Evolutionary conservation across 2,888 invertebrate genomes (phyloP).

Genomic region (Schizaphis graminum): DNA sequence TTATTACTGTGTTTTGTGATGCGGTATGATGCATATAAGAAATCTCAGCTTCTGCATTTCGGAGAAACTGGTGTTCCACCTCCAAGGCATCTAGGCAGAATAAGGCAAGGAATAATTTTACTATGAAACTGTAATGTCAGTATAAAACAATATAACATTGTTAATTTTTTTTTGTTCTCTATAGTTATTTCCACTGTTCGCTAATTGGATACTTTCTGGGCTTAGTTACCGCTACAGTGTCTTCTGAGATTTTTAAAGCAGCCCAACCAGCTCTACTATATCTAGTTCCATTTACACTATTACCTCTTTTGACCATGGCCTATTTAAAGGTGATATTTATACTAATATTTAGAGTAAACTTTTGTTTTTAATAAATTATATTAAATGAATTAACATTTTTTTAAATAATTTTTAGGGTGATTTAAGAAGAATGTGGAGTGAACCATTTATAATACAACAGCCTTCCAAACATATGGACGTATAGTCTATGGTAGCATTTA

Average conservation of each 20-base stretch:
- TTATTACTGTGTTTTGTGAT: slow-evolving; percentile 94
- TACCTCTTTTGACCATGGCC: slow-evolving; percentile 97
- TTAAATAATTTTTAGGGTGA: slow-evolving; percentile 81
- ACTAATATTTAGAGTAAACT: background rate
- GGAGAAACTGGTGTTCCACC: slow-evolving; percentile 76
- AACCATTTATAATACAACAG: slow-evolving; percentile 89
- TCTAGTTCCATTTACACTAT: slow-evolving; percentile 96
- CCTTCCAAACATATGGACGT: slow-evolving; percentile 87
- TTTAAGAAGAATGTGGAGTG: slow-evolving; percentile 97
- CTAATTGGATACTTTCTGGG: slow-evolving; percentile 97
- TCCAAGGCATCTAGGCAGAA: slow-evolving; percentile 73
- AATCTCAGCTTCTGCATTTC: slow-evolving; percentile 80
- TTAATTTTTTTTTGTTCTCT: slow-evolving; percentile 37
- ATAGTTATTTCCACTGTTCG: slow-evolving; percentile 97
- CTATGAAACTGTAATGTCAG: background rate
- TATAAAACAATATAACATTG: background rate
- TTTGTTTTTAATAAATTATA: background rate
- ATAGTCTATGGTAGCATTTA: slow-evolving; percentile 51
- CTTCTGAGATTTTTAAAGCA: slow-evolving; percentile 97
- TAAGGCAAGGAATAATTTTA: slow-evolving; percentile 69
- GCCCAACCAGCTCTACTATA: slow-evolving; percentile 97
- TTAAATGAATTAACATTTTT: background rate
- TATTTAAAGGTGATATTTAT: slow-evolving; percentile 85
- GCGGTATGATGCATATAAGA: slow-evolving; percentile 97
- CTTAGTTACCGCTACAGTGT: slow-evolving; percentile 95